A percentile compares a stretch with the other conserved stretches of the same genome.
phyloP scores from a whole-genome alignment of 2,113 vertebrate species.

The Thamnaconus septentrionalis region DNA sequence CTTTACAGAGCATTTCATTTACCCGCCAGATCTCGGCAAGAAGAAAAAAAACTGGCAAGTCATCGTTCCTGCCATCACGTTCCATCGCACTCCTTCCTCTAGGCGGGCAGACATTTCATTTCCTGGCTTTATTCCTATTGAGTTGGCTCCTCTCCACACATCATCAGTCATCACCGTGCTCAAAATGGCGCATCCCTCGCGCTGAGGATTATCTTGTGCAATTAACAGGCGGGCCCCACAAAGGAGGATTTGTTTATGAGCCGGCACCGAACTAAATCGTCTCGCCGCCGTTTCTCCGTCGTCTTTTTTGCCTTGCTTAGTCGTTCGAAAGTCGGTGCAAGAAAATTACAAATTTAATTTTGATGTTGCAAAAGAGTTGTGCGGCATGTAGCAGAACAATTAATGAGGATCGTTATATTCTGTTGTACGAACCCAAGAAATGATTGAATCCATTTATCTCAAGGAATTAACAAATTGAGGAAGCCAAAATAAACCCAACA shows the following conservation, averaged over 20 bases:
- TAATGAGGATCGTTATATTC: too few species aligned
- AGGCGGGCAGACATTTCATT: constrained; percentile 56
- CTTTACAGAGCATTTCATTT: constrained; percentile 20
- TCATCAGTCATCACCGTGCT: constrained; percentile 58
- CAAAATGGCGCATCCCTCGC: constrained; percentile 63
- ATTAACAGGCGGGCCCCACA: constrained; percentile 57
- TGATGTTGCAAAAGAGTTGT: too few species aligned
- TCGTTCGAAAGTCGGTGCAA: too few species aligned
- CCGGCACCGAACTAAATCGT: constrained; percentile 26
- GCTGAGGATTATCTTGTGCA: constrained; percentile 55
- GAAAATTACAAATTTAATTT: too few species aligned
- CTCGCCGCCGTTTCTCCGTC: constrained; percentile 3
- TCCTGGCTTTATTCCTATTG: constrained; percentile 41
- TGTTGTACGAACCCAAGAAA: too few species aligned
- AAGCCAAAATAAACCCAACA: too few species aligned
- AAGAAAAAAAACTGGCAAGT: constrained; percentile 27
- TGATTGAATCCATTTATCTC: too few species aligned
- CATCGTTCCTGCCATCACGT: constrained; percentile 28
- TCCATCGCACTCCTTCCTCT: constrained; percentile 42
- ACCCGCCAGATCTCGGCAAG: constrained; percentile 18
- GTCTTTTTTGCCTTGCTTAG: too few species aligned
- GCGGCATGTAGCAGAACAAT: too few species aligned
- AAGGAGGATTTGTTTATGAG: constrained; percentile 22
- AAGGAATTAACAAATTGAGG: too few species aligned
- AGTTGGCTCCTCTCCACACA: constrained; percentile 59